Evolutionary conservation across 2,113 vertebrate genomes (phyloP).

Genomic region (Pteronura brasiliensis): DNA sequence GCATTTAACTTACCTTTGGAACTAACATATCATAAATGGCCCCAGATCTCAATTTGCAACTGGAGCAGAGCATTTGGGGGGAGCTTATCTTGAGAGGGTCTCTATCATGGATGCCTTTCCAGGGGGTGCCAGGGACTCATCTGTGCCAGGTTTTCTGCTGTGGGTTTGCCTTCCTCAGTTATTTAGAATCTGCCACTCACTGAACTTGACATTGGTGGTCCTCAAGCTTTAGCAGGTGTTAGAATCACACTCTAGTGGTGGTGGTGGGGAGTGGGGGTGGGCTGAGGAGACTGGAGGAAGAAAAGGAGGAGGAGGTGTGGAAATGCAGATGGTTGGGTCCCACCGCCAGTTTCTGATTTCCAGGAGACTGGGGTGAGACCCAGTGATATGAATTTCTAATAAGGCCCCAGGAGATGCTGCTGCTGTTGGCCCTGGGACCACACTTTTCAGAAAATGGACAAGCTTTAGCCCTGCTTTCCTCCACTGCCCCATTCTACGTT

Average conservation of each 20-base stretch:
- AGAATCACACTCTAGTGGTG: not conserved
- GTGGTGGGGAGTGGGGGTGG: not conserved
- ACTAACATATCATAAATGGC: not conserved
- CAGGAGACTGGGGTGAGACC: not conserved
- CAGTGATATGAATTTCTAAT: not conserved
- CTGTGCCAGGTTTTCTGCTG: not conserved
- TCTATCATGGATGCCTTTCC: not conserved
- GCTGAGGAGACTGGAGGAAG: fast-evolving
- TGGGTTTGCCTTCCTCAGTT: not conserved
- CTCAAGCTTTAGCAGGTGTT: not conserved
- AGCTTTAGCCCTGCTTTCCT: not conserved
- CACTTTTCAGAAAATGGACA: not conserved
- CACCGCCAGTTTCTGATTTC: not conserved
- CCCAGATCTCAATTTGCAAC: not conserved
- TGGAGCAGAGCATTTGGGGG: not conserved
- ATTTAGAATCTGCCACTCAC: not conserved
- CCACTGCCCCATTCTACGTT: not conserved
- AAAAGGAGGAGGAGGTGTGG: no score
- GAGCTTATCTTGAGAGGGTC: not conserved
- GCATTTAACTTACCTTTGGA: constrained; percentile 23
- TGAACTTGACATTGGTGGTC: not conserved
- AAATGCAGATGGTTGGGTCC: not conserved
- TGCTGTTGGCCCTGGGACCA: not conserved
- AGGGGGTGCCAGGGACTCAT: not conserved
- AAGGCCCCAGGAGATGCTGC: not conserved